Evolutionary conservation across 2,888 invertebrate species (phyloP).

Genomic region (Caenorhabditis becei): DNA sequence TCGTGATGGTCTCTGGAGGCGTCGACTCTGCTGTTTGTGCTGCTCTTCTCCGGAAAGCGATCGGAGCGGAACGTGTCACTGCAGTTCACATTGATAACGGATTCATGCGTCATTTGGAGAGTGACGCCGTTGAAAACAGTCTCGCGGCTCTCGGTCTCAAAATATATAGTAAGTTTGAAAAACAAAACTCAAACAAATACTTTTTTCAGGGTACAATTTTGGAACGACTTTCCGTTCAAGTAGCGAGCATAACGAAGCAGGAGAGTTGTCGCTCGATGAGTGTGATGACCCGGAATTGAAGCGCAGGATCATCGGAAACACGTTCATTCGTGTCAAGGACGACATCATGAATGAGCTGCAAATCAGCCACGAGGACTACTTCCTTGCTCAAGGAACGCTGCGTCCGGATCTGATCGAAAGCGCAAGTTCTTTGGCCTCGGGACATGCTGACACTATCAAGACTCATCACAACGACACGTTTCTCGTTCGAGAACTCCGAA

Average conservation of each 20-base stretch:
- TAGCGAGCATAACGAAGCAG: conserved; percentile 47
- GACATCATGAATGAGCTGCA: conserved; percentile 85
- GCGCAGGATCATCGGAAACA: conserved; percentile 97
- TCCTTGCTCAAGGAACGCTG: conserved; percentile 86
- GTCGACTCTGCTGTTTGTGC: conserved; percentile 99
- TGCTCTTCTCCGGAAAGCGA: conserved; percentile 92
- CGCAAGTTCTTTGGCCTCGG: conserved; percentile 87
- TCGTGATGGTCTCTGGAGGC: conserved; percentile 92
- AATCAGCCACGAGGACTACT: conserved; percentile 88
- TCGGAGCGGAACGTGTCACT: conserved; percentile 88
- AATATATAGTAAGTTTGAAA: conserved; percentile 67
- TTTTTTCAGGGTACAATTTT: conserved; percentile 74
- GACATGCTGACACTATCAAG: conserved; percentile 95
- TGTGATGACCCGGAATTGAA: conserved; percentile 93
- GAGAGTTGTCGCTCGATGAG: conserved; percentile 64
- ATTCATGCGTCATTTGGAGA: conserved; percentile 92
- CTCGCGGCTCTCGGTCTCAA: conserved; percentile 72
- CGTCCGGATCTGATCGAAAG: conserved; percentile 98
- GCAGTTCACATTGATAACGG: conserved; percentile 99
- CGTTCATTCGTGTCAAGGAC: conserved; percentile 89
- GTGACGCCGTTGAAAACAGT: conserved; percentile 87
- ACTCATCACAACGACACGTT: conserved; percentile 99
- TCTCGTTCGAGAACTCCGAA: conserved; percentile 88
- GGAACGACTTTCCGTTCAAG: conserved; percentile 74
- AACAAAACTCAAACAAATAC: too few relatives aligned